A percentile compares a stretch with the other conserved stretches of the same genome.
These are phyloP conservation scores for Spodoptera exigua DNA, from an alignment of 2,888 invertebrate species.

Conservation along the genomic window DNA sequence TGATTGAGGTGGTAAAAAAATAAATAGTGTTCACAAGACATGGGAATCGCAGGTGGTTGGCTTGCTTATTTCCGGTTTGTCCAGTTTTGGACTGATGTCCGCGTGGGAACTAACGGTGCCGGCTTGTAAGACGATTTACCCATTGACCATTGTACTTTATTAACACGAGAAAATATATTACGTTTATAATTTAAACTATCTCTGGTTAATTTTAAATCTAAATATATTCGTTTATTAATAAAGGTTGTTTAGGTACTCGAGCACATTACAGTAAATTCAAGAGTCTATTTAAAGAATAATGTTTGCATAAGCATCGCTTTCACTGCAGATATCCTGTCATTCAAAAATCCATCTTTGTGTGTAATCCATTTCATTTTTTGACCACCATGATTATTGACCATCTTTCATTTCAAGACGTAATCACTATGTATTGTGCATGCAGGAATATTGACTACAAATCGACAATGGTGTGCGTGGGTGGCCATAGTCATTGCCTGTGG, in stretches of 20 bases:
- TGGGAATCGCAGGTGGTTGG: slow-evolving; percentile 73
- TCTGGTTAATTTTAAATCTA: too few relatives aligned
- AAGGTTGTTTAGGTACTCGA: slow-evolving; percentile 5
- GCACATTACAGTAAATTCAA: slow-evolving; percentile 18
- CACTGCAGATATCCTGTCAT: slow-evolving; percentile 58
- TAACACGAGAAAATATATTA: slow-evolving; percentile 25
- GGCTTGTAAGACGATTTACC: slow-evolving; percentile 54
- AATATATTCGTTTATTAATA: too few relatives aligned
- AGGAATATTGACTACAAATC: slow-evolving; percentile 52
- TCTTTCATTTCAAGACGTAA: slow-evolving; percentile 15
- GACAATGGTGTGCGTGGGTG: slow-evolving; percentile 61
- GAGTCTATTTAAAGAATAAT: slow-evolving; percentile 52
- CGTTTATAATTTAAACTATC: slow-evolving; percentile 10
- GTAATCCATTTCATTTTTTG: slow-evolving; percentile 13
- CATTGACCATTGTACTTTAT: slow-evolving; percentile 53
- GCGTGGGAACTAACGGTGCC: slow-evolving; percentile 84
- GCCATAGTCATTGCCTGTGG: slow-evolving; percentile 55
- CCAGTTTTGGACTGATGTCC: slow-evolving; percentile 82
- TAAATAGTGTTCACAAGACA: slow-evolving; percentile 57
- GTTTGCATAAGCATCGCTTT: slow-evolving; percentile 76
- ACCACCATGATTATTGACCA: not conserved
- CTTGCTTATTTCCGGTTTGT: slow-evolving; percentile 82
- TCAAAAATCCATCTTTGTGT: slow-evolving; percentile 21
- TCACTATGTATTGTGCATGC: slow-evolving; percentile 23
- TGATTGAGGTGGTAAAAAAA: slow-evolving; percentile 58